A percentile compares a stretch with the other conserved stretches of the same genome.
These are phyloP conservation scores for Alosa alosa DNA, from an alignment of 2,113 vertebrate genomes.

Conservation along the genomic window DNA sequence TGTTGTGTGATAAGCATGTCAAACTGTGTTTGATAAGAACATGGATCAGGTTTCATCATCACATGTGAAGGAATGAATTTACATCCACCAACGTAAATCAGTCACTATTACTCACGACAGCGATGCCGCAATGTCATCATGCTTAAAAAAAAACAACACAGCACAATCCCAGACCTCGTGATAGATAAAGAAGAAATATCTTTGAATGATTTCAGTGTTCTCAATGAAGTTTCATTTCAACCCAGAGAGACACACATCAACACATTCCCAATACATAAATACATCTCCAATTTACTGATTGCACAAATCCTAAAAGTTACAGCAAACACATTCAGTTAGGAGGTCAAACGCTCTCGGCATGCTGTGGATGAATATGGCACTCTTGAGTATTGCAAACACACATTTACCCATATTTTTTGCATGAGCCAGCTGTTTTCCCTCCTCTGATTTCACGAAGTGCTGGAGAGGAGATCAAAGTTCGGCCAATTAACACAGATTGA, in stretches of 20 bases:
- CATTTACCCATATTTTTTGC: slow-evolving; percentile 22
- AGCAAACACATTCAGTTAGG: not conserved
- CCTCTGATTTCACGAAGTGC: slow-evolving; percentile 18
- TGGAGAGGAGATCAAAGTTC: slow-evolving; percentile 43
- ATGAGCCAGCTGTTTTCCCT: slow-evolving; percentile 13
- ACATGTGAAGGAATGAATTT: not conserved
- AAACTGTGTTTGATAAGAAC: not conserved
- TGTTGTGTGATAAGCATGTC: not conserved
- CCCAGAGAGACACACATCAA: not conserved
- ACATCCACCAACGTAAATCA: not conserved
- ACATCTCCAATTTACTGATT: not conserved
- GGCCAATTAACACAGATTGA: slow-evolving; percentile 41
- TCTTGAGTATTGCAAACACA: slow-evolving; percentile 4
- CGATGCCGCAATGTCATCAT: not conserved
- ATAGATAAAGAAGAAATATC: not conserved
- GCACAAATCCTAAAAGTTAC: not conserved
- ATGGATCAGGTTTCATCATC: not conserved
- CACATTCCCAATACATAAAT: not conserved
- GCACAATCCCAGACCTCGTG: not conserved
- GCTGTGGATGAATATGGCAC: not conserved
- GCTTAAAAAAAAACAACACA: not conserved
- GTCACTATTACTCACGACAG: not conserved
- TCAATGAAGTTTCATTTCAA: not conserved
- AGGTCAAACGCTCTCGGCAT: not conserved
- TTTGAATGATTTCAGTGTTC: not conserved